Conservation (phyloP, 2,797 vertebrate species). For the Melanotaenia boesemani region DNA sequence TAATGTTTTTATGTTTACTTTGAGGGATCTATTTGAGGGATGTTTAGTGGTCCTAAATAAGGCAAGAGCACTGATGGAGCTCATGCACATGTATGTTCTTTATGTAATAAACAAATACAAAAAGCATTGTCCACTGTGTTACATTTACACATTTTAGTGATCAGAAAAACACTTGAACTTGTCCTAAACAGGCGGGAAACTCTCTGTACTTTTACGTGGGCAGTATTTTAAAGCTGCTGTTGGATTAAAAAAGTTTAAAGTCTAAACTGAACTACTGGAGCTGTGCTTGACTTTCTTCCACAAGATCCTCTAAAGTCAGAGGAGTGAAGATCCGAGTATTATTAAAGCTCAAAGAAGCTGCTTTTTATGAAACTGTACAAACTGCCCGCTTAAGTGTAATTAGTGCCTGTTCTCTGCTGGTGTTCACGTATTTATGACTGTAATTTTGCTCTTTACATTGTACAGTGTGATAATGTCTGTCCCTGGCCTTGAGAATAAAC, state of each 20-base stretch:
- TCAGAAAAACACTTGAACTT: slow-evolving; percentile 38
- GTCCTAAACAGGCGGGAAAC: slow-evolving; percentile 6
- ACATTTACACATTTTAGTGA: slow-evolving; percentile 12
- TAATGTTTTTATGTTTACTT: neutral
- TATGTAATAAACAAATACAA: slow-evolving; percentile 28
- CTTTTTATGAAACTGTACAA: slow-evolving; percentile 58
- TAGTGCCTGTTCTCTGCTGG: slow-evolving; percentile 66
- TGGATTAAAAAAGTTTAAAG: slow-evolving; percentile 10
- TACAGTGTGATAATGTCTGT: slow-evolving; percentile 59
- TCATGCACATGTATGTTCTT: neutral
- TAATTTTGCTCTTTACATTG: slow-evolving; percentile 51
- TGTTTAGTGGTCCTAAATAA: slow-evolving; percentile 1
- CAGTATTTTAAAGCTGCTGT: neutral
- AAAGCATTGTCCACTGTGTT: neutral
- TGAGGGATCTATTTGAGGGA: neutral
- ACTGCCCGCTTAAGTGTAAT: slow-evolving; percentile 62
- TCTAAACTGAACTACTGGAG: neutral
- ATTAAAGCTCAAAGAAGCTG: neutral
- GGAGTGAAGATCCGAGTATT: slow-evolving; percentile 6
- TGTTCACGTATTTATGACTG: slow-evolving; percentile 72
- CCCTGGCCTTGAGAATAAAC: slow-evolving; percentile 65
- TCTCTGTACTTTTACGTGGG: slow-evolving; percentile 11
- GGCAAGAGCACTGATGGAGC: slow-evolving; percentile 13
- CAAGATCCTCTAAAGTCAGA: slow-evolving; percentile 6
- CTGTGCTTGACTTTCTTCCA: slow-evolving; percentile 8